A percentile compares a stretch with the other conserved stretches of the same genome.
Evolutionary conservation across 2,113 vertebrate species (phyloP).

Genomic region (Onychostoma macrolepis): DNA sequence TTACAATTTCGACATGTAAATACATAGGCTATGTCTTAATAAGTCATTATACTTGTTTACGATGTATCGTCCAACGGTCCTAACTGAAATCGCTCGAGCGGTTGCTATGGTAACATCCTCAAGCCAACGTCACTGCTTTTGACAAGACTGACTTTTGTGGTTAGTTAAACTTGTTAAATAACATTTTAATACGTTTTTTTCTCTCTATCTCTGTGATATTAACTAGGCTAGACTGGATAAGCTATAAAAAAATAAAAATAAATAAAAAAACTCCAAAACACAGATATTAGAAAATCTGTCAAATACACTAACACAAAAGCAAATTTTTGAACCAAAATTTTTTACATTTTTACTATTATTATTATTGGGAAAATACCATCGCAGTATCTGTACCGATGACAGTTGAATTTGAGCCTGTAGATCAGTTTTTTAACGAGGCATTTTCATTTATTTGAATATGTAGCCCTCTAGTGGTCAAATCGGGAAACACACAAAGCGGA

Average conservation of each 20-base stretch:
- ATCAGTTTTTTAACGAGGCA: not conserved
- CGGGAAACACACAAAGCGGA: not conserved
- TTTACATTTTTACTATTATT: not conserved
- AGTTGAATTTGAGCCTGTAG: not conserved
- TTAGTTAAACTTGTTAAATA: not conserved
- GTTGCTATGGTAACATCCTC: not conserved
- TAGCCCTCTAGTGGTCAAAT: not conserved
- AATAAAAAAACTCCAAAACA: too few species aligned
- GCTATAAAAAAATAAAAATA: too few species aligned
- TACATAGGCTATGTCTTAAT: not conserved
- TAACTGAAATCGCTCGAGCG: not conserved
- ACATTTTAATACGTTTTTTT: not conserved
- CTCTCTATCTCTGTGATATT: not conserved
- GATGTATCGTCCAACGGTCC: not conserved
- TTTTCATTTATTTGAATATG: slow-evolving; percentile 12
- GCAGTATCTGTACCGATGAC: not conserved
- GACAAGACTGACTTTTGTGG: not conserved
- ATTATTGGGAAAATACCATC: not conserved
- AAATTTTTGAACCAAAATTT: too few species aligned
- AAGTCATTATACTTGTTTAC: not conserved
- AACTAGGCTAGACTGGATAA: not conserved
- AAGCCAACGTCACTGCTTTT: not conserved
- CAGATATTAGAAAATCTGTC: not conserved
- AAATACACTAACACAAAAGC: too few species aligned
- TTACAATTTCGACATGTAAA: not conserved